Evolutionary conservation across 1,140 invertebrate species (phyloP).

Genomic region (Temnothorax nylanderi): DNA sequence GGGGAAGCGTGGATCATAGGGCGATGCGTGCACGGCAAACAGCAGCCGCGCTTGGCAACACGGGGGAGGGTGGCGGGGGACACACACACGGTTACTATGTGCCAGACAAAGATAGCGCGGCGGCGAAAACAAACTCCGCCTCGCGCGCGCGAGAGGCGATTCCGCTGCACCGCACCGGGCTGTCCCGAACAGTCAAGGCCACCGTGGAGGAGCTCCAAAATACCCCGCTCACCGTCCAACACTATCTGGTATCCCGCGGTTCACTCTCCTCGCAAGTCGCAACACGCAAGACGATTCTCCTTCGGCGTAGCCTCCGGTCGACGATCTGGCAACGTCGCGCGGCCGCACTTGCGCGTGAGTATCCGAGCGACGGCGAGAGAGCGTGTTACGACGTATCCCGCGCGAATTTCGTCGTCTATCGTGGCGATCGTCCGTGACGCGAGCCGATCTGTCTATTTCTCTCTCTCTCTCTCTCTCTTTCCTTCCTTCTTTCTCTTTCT

Average conservation of each 20-base stretch:
- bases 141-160: neutral
- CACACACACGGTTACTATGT: slow-evolving; percentile 56
- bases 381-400: slow-evolving; percentile 71
- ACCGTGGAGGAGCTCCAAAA: neutral
- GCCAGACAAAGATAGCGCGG: slow-evolving; percentile 39
- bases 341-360: slow-evolving; percentile 75
- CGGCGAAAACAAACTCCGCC: slow-evolving; percentile 43
- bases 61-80: neutral
- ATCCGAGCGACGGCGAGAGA: slow-evolving; percentile 57
- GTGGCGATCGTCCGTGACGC: slow-evolving; percentile 33
- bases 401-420: slow-evolving; percentile 64
- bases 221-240: neutral
- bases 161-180: neutral
- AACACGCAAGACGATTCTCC: slow-evolving; percentile 27
- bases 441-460: neutral
- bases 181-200: neutral
- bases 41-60: slow-evolving; percentile 68
- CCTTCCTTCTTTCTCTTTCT: neutral
- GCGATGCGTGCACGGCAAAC: slow-evolving; percentile 9
- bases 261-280: slow-evolving; percentile 3
- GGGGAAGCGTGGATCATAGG: neutral
- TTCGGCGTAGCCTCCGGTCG: slow-evolving; percentile 42
- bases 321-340: slow-evolving; percentile 76
- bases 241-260: neutral
- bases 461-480: neutral